A percentile compares a stretch with the other conserved stretches of the same genome.
Conservation (phyloP, 2,113 vertebrate species). For the Origma solitaria region DNA sequence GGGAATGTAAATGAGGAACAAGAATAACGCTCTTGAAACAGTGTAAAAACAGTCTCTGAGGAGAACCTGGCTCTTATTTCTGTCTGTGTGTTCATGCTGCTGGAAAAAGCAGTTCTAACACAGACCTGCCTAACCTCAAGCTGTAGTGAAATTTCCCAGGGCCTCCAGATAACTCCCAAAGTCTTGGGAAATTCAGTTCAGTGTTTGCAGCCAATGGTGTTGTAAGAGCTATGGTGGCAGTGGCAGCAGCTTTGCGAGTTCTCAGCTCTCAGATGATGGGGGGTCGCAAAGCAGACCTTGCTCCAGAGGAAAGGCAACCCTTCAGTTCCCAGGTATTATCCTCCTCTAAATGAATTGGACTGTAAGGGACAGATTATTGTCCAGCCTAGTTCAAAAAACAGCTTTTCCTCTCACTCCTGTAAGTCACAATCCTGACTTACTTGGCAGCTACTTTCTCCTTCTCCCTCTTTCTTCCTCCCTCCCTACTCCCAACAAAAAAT, state of each 20-base stretch:
- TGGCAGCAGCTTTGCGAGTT: neutral
- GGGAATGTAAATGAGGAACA: conserved; percentile 29
- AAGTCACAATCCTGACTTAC: neutral
- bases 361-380: neutral
- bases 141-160: neutral
- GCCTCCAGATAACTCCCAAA: neutral
- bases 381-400: neutral
- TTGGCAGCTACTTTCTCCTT: neutral
- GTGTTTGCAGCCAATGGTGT: neutral
- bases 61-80: neutral
- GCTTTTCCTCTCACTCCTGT: neutral
- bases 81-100: neutral
- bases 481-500: neutral
- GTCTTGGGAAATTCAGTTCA: neutral
- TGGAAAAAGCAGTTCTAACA: neutral
- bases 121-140: neutral
- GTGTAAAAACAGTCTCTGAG: neutral
- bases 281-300: neutral
- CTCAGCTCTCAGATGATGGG: neutral
- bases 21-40: neutral
- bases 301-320: neutral
- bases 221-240: neutral
- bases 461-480: neutral
- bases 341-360: neutral
- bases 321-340: neutral